Base-by-base conservation (phyloP, 2,797 vertebrate genomes). In the Argyrosomus regius region DNA sequence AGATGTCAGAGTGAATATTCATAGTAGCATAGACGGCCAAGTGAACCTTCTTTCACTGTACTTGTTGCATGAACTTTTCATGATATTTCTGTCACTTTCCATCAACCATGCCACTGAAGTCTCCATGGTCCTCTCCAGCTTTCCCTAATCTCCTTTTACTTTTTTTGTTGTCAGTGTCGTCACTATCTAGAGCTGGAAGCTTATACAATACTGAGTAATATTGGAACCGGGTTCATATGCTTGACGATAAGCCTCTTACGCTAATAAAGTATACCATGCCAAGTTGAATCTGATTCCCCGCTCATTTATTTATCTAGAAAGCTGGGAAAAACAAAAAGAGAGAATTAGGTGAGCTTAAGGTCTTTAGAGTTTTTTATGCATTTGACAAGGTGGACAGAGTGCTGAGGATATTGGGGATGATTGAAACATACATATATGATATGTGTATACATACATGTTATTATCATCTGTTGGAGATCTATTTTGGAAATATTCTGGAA, bases 221-320 rank as follows among this genome's bases (percentile, higher is more conserved):
- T 67, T 83, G 72, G 76, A 85, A 88, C 80, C 62, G 81, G 75
- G 79, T 82, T 89, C 80, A 86, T 89, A 90, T 90, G 78, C 91
- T 85, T 85, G 85, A 89, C 45, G 74, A 92, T 94, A 94, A 95
- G 92, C 92, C 83, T 88, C 91, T 95, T 95, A 95, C 70, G 11
- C 79, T 90, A 92, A 92, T 92, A 90, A 91, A 88, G 74, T 87
- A 82, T 75, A 85, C 52, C 79, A 87, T 65, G 84, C 84, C 82
- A 88, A 92, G 88, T 87, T 88, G 66, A 91, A 75, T 82, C 41
- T 1, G 49, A 87, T 86, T 85, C 64, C 50, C 28, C 48, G 60
- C 73, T 67, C 86, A 78, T 91, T 80, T 88, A 72, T 87, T 88
- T 80, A 75, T 84, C 72, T 69, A 67, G 69, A 81, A 78, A 68